Base-by-base conservation (phyloP, 2,888 invertebrate genomes). In the Meteorus colon region DNA sequence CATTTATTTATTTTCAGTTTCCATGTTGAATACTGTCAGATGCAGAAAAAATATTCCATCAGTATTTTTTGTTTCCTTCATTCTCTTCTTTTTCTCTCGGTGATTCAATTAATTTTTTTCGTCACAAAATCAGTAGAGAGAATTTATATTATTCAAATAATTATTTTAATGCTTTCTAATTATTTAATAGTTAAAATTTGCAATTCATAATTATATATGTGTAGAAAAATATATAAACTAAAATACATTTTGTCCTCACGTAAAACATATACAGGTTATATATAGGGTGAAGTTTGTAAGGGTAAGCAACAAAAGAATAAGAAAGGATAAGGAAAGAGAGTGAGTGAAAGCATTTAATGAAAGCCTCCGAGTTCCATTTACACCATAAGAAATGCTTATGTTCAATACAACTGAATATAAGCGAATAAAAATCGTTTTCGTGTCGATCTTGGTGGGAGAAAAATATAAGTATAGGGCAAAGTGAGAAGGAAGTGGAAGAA, bases 351-450 rank as follows among this genome's bases (percentile, higher is more conserved):
- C 19, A 41, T 66, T 66, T 24, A 66, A 66, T 66, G 12, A 37
- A 66, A 45, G 14, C 41, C 37, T 55, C 55, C 55, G 19, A 55
- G 69, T 69, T 69, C 34, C 69, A 69, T 69, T 55, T 69, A 55
- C 68, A 68, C 69, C n/a, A 34, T 37, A 34, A 37, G 31, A 55
- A 41, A 19, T 31, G 29, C 34, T 69, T 69, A 69, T 69, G 31
- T 24, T 55, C 31, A 51, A 55, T 55, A 31, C 69, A 55, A 59
- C 31, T 55, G 31, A 55, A 55, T 69, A 59, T 59, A 69, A 69
- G 69, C 24, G 69, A 69, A 69, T 69, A 69, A 69, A 69, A 31
- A 69, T 69, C 69, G 59, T 59, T 69, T 55, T 55, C 69, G 55
- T 69, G 69, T 24, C 69, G 55, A 59, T 69, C 69, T 69, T 59